These are phyloP conservation scores for Drosophila pseudoananassae DNA, from an alignment of 1,140 invertebrate species.

Conservation along the genomic window DNA sequence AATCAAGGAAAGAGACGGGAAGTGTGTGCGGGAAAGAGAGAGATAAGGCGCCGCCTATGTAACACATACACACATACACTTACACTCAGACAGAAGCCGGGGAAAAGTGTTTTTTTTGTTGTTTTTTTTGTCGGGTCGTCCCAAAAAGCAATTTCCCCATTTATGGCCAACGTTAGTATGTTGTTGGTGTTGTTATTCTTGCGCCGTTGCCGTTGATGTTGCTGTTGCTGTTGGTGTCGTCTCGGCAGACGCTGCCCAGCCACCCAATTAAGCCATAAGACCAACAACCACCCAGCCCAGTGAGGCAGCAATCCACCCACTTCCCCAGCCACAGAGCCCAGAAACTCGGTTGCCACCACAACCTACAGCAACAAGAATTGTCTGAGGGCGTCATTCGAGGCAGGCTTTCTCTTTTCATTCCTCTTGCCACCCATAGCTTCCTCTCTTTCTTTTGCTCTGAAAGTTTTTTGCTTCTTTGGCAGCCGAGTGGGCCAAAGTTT, in stretches of 20 bases:
- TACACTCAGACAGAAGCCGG: constrained; percentile 41
- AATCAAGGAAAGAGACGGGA: background rate
- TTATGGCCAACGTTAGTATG: constrained; percentile 41
- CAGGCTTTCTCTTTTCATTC: constrained; percentile 9
- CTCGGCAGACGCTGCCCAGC: constrained; percentile 78
- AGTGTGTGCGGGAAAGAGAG: constrained; percentile 23
- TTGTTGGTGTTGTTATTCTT: constrained; percentile 6
- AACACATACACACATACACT: constrained; percentile 32
- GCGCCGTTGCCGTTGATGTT: constrained; percentile 20
- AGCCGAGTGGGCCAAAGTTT: constrained; percentile 22
- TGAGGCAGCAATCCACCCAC: constrained; percentile 2
- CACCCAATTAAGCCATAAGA: constrained; percentile 81
- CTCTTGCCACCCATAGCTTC: background rate
- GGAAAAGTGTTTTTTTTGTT: constrained; percentile 44
- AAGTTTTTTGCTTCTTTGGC: constrained; percentile 20
- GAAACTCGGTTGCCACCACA: constrained; percentile 56
- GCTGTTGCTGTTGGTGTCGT: constrained; percentile 40
- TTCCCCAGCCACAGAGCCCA: background rate
- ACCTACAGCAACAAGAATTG: constrained; percentile 80
- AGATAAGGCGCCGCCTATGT: constrained; percentile 60
- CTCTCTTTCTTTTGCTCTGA: background rate
- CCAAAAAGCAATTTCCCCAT: constrained; percentile 74
- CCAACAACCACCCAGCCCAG: constrained; percentile 45
- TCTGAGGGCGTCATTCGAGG: constrained; percentile 66
- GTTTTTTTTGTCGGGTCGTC: constrained; percentile 35